Evolutionary conservation across 2,888 invertebrate species (phyloP).

Genomic region (Subacronicta megacephala): DNA sequence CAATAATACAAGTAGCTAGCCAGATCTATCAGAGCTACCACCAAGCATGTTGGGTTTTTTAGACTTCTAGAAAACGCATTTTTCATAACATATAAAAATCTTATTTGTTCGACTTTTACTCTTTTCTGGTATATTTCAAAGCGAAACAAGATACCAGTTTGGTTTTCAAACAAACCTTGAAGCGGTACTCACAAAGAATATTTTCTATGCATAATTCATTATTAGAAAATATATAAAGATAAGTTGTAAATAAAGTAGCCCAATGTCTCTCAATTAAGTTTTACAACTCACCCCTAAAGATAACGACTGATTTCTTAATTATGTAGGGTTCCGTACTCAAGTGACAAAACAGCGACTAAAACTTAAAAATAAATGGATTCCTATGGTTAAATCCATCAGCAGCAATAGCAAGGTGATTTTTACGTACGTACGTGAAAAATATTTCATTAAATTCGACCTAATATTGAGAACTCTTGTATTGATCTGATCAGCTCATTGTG

Average conservation of each 20-base stretch:
- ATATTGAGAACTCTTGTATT: no score
- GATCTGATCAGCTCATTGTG: no score
- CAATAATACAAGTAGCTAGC: no score
- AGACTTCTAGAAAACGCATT: no score
- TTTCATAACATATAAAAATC: no score
- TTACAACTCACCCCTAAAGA: constrained; percentile 29
- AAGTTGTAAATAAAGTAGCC: constrained; percentile 11
- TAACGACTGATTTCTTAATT: constrained; percentile 19
- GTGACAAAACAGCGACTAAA: background rate
- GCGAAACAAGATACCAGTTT: background rate
- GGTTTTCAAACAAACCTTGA: background rate
- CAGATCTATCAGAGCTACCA: no score
- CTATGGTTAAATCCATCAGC: background rate
- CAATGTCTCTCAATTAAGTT: constrained; percentile 31
- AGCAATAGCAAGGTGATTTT: background rate
- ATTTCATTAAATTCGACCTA: no score
- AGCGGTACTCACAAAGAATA: constrained; percentile 24
- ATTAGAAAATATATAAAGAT: constrained; percentile 30
- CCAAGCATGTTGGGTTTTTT: no score
- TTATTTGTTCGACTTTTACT: no score
- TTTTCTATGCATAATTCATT: constrained; percentile 28
- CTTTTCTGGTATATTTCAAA: no score
- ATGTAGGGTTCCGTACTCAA: constrained; percentile 3
- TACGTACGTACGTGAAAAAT: no score
- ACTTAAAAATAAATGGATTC: background rate